These are phyloP conservation scores for Leiothrix lutea DNA, from an alignment of 2,113 vertebrate species.

Conservation along the genomic window DNA sequence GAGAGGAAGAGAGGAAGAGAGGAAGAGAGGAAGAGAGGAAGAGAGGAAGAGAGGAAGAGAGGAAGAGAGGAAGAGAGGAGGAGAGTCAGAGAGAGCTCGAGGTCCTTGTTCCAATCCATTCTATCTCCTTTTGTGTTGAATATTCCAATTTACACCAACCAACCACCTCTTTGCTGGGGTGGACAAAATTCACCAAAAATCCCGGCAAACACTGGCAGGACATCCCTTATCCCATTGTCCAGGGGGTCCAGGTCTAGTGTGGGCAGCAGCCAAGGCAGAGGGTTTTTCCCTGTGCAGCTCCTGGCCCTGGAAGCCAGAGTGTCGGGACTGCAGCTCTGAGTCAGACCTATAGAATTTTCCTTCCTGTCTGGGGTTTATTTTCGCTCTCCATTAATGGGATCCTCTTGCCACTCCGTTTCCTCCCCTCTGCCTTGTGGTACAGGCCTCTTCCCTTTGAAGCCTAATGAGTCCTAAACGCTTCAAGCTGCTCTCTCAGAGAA, in stretches of 20 bases:
- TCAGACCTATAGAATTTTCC: slow-evolving; percentile 63
- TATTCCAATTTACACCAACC: no score
- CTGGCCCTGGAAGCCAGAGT: background rate
- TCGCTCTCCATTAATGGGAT: slow-evolving; percentile 41
- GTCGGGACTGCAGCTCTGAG: slow-evolving; percentile 33
- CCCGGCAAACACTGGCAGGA: background rate
- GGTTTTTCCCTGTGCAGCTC: background rate
- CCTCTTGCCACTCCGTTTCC: slow-evolving; percentile 39
- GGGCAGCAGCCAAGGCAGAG: background rate
- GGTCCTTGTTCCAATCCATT: no score
- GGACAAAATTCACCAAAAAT: background rate
- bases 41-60: no score
- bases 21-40: no score
- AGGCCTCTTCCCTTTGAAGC: slow-evolving; percentile 45
- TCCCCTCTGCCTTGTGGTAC: slow-evolving; percentile 1
- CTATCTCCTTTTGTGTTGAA: no score
- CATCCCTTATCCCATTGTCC: background rate
- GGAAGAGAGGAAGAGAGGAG: no score
- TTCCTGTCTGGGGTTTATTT: slow-evolving; percentile 65
- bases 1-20: no score
- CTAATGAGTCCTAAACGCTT: slow-evolving; percentile 58
- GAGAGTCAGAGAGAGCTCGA: no score
- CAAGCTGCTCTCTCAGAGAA: slow-evolving; percentile 42
- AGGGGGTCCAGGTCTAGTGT: background rate
- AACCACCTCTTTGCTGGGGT: background rate